Evolutionary conservation across 2,113 vertebrate species (phyloP), one percentile per base, ranked within the genome.

Genomic region (Saccopteryx bilineata): DNA sequence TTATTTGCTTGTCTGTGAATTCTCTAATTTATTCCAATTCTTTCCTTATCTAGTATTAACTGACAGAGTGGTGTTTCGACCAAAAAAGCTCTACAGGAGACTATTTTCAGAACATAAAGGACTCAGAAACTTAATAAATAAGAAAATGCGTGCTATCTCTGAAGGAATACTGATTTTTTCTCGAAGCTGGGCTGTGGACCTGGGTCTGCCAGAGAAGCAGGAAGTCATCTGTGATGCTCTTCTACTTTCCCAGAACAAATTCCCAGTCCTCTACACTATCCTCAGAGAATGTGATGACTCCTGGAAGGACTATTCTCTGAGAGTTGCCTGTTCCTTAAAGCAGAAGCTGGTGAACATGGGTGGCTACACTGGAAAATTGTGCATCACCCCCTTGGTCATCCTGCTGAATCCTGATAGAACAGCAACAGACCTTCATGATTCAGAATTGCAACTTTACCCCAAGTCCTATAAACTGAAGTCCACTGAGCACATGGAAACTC

Each of bases 131-230:
- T 54, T 97, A 33, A 75, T 97, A 33, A 8, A 87, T 56, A 21
- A 89, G 26, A 79, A 96, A 76, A 7, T 93, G 24, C 33, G 9
- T 17, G 3, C 83, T 33, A 17, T 90, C 86, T 48, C 66, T 26
- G 58, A 69, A 66, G 97, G 97, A 79, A 28, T 96, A 48, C 54
- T 97, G 84, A 83, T 98, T 48, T 96, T 97, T 91, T 98, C 97
- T 33, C 96, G 91, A 90, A 98, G 98, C 93, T 98, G 97, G 98
- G 97, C 98, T 68, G 96, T 97, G 80, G 96, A 98, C 3, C 31
- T 98, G 4, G 94, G 96, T 24, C 69, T 96, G 68, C 48, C 31
- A 69, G 89, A 95, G 63, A 92, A 97, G 12, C n/a, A 5, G 4
- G 13, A 46, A 24, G 81, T 98, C n/a, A 63, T 97, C 50, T 98